These are phyloP conservation scores for Artibeus jamaicensis DNA, from an alignment of 2,797 vertebrate species.

Conservation along the genomic window DNA sequence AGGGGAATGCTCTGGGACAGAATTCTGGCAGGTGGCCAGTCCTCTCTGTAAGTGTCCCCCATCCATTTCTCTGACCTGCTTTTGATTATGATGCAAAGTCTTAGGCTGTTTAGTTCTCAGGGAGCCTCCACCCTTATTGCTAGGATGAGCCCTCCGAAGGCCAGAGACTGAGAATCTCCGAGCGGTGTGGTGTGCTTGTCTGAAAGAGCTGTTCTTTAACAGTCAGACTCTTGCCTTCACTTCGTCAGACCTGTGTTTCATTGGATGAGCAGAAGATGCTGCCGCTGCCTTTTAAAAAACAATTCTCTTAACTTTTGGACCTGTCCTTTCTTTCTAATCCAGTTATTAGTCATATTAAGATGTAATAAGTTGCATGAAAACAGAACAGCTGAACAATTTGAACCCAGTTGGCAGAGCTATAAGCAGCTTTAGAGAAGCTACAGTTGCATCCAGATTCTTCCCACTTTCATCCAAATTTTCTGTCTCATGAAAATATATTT, in stretches of 20 bases:
- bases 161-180: neutral
- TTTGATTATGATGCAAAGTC: constrained; percentile 25
- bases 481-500: neutral
- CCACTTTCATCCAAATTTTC: neutral
- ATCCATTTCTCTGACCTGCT: constrained; percentile 38
- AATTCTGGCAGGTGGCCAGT: constrained; percentile 8
- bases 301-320: neutral
- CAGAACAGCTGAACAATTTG: neutral
- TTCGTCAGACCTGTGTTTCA: neutral
- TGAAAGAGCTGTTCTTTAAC: neutral
- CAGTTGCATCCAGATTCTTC: neutral
- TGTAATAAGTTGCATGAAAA: neutral
- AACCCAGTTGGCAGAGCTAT: neutral
- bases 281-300: neutral
- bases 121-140: constrained; percentile 1
- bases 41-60: constrained; percentile 22
- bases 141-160: neutral
- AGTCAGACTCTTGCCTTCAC: neutral
- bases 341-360: neutral
- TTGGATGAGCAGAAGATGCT: neutral
- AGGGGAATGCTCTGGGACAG: constrained; percentile 3
- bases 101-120: neutral
- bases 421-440: neutral
- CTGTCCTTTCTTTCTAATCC: neutral
- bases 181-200: neutral